phyloP scores from a whole-genome alignment of 2,113 vertebrate genomes.

The Noctilio leporinus region DNA sequence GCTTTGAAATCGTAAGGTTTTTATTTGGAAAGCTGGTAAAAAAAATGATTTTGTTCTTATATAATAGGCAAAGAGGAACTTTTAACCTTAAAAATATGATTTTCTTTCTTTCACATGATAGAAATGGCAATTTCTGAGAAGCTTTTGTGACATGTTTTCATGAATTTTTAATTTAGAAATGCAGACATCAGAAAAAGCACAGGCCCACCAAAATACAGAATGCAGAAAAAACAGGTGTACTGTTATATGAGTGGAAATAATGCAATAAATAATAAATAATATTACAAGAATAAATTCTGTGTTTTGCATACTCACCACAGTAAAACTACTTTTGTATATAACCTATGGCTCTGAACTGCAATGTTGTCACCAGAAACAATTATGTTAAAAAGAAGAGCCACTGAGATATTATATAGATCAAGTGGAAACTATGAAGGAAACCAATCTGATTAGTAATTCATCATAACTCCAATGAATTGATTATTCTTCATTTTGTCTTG shows the following conservation, averaged over 20 bases:
- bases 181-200: not conserved
- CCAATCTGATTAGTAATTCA: not conserved
- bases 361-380: not conserved
- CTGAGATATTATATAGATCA: not conserved
- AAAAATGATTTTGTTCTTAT: not conserved
- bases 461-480: not conserved
- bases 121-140: not conserved
- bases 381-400: not conserved
- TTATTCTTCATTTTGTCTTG: not conserved
- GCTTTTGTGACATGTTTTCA: not conserved
- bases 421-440: not conserved
- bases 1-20: slow-evolving; percentile 32
- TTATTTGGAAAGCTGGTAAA: slow-evolving; percentile 10
- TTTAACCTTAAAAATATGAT: not conserved
- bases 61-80: not conserved
- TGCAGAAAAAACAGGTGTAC: not conserved
- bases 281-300: not conserved
- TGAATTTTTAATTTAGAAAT: not conserved
- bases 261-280: not conserved
- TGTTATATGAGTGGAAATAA: not conserved
- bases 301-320: not conserved
- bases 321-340: not conserved
- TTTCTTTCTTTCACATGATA: not conserved
- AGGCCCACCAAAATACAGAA: not conserved
- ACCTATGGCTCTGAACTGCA: not conserved